These are phyloP conservation scores for Eidolon dupreanum DNA, from an alignment of 2,797 vertebrate species.

Conservation along the genomic window DNA sequence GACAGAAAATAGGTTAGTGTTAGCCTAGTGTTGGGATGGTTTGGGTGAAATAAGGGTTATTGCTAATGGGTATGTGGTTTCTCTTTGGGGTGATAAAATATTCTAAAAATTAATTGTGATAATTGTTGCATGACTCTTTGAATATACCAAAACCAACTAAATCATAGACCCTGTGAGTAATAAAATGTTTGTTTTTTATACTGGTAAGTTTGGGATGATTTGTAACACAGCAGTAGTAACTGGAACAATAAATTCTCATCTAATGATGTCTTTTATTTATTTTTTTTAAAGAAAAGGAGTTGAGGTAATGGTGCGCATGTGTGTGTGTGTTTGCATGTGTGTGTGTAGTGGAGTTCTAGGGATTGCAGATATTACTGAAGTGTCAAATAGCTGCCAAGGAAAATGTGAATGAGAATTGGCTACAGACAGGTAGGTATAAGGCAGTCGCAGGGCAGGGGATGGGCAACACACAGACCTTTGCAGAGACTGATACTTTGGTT, in stretches of 20 bases:
- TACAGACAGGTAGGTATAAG: neutral
- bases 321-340: neutral
- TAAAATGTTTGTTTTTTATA: neutral
- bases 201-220: neutral
- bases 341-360: neutral
- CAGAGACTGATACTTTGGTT: neutral
- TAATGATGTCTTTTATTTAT: neutral
- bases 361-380: neutral
- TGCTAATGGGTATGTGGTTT: neutral
- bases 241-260: neutral
- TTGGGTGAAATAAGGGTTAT: neutral
- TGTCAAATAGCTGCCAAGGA: neutral
- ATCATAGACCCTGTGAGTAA: neutral
- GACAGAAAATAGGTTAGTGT: neutral
- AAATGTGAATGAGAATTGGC: neutral
- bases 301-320: neutral
- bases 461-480: neutral
- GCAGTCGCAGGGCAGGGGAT: neutral
- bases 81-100: neutral
- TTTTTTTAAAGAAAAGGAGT: neutral
- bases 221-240: neutral
- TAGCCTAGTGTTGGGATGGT: neutral
- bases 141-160: neutral
- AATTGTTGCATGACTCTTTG: neutral
- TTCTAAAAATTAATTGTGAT: neutral